A percentile compares a stretch with the other conserved stretches of the same genome.
Evolutionary conservation across 2,113 vertebrate genomes (phyloP).

Genomic region (Catagonus wagneri): DNA sequence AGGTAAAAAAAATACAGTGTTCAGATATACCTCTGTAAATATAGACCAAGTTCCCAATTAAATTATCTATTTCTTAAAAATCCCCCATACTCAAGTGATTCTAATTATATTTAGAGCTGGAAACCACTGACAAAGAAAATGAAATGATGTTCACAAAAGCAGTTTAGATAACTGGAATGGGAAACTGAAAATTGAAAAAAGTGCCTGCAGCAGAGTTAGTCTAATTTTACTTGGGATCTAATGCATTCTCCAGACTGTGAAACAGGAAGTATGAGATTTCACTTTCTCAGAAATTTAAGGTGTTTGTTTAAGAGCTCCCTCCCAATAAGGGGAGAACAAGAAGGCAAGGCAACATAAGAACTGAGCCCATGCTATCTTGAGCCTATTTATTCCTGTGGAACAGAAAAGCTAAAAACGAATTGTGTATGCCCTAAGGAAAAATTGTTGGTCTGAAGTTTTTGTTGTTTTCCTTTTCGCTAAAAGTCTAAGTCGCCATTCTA

Average conservation of each 20-base stretch:
- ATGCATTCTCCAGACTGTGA: background rate
- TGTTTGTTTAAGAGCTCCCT: background rate
- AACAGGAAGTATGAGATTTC: background rate
- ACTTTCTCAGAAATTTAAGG: background rate
- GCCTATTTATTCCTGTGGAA: background rate
- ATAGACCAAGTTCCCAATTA: background rate
- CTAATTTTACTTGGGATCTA: background rate
- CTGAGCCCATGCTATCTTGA: background rate
- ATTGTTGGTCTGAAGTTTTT: background rate
- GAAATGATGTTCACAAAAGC: background rate
- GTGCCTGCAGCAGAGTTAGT: background rate
- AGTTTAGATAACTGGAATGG: background rate
- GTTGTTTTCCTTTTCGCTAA: background rate
- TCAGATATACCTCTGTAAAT: background rate
- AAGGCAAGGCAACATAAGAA: background rate
- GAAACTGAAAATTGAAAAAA: background rate
- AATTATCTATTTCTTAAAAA: background rate
- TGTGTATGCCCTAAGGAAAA: background rate
- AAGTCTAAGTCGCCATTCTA: background rate
- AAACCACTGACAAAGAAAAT: background rate
- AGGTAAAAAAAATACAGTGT: background rate
- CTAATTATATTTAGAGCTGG: slow-evolving; percentile 1
- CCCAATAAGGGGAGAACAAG: too few relatives aligned
- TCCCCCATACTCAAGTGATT: background rate
- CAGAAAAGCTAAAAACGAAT: background rate